phyloP scores from a whole-genome alignment of 2,113 vertebrate species.

The Stigmatopora nigra region DNA sequence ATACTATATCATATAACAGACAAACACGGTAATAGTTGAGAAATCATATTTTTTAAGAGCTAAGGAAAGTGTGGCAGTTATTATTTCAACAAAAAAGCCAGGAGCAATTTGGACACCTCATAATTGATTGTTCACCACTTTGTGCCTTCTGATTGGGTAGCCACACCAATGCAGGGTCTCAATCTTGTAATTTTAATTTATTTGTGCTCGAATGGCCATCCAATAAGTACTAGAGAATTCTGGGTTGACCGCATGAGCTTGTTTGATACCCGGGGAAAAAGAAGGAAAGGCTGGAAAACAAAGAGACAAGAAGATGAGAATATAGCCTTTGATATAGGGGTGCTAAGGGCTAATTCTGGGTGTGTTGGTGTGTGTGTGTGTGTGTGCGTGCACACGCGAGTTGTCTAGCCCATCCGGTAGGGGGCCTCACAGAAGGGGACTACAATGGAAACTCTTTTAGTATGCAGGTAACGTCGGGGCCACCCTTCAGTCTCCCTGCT shows the following conservation, averaged over 20 bases:
- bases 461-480: conserved; percentile 68
- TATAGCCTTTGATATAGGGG: conserved; percentile 62
- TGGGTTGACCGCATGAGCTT: conserved; percentile 23
- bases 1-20: too few relatives aligned
- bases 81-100: too few relatives aligned
- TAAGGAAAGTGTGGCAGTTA: too few relatives aligned
- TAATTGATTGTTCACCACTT: neutral
- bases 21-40: too few relatives aligned
- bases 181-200: neutral
- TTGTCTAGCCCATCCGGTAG: neutral
- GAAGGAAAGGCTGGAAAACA: conserved; percentile 35
- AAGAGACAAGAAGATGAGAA: conserved; percentile 52
- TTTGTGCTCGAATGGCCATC: neutral
- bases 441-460: conserved; percentile 65
- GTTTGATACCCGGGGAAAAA: conserved; percentile 26
- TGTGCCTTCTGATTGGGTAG: neutral
- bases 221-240: neutral
- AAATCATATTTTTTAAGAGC: too few relatives aligned
- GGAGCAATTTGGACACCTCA: too few relatives aligned
- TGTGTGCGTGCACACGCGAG: conserved; percentile 20
- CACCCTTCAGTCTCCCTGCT: conserved; percentile 58
- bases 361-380: conserved; percentile 29
- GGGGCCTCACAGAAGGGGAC: conserved; percentile 51
- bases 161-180: neutral
- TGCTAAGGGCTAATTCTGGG: conserved; percentile 49